These are phyloP conservation scores for Drosophila recens DNA, from an alignment of 2,888 invertebrate species.

Conservation along the genomic window DNA sequence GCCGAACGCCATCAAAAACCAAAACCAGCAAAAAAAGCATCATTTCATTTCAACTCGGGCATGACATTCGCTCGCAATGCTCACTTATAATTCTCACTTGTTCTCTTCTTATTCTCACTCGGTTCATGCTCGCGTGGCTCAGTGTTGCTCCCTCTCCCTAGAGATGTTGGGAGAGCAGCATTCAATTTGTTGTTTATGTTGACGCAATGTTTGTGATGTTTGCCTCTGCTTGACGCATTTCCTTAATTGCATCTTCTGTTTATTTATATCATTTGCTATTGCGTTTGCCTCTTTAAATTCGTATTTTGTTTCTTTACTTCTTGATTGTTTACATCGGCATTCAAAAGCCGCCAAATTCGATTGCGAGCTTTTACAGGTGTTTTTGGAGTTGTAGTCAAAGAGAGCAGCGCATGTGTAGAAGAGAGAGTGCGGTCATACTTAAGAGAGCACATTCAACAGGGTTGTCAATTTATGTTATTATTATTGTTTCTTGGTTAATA, in stretches of 20 bases:
- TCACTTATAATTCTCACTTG: conserved; percentile 15
- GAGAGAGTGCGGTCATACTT: conserved; percentile 6
- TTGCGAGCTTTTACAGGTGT: conserved; percentile 72
- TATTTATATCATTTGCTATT: conserved; percentile 40
- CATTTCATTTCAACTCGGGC: conserved; percentile 37
- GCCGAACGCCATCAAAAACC: conserved; percentile 39
- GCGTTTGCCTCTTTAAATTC: conserved; percentile 6
- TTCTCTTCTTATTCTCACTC: neutral
- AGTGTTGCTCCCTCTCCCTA: conserved; percentile 14
- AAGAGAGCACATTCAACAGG: conserved; percentile 39
- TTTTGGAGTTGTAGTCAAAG: conserved; percentile 47
- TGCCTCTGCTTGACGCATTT: conserved; percentile 54
- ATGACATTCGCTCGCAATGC: neutral
- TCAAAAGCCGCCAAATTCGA: conserved; percentile 52
- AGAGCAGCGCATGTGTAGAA: conserved; percentile 30
- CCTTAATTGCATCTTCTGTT: conserved; percentile 52
- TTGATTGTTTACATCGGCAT: conserved; percentile 61
- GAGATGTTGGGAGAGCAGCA: conserved; percentile 1
- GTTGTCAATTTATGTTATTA: conserved; percentile 46
- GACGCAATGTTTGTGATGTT: conserved; percentile 20
- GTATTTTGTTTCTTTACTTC: conserved; percentile 4
- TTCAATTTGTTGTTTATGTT: conserved; percentile 36
- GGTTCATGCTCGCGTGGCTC: conserved; percentile 34
- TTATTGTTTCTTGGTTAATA: neutral
- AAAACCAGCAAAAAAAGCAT: conserved; percentile 32